Percentiles rank a stretch among this genome's conserved stretches.
phyloP scores from a whole-genome alignment of 2,888 invertebrate genomes.

The Spodoptera exigua region DNA sequence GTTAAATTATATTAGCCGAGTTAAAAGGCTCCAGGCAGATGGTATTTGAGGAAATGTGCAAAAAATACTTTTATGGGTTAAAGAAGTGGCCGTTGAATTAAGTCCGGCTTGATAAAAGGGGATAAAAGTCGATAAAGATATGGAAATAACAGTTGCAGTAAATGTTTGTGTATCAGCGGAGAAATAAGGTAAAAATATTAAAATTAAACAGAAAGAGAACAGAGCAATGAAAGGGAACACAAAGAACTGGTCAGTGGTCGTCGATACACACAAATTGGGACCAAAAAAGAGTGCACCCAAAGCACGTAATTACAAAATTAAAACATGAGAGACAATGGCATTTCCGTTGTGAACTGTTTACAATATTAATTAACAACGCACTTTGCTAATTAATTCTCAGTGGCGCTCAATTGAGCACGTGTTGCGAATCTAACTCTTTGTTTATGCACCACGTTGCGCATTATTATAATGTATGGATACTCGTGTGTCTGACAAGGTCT shows the following conservation, averaged over 20 bases:
- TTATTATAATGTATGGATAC: constrained; percentile 40
- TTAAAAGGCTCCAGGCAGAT: constrained; percentile 12
- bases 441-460: constrained; percentile 40
- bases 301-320: constrained; percentile 38
- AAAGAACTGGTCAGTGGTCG: constrained; percentile 15
- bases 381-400: constrained; percentile 55
- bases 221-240: not conserved
- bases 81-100: constrained; percentile 10
- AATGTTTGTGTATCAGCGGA: not conserved
- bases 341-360: constrained; percentile 56
- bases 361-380: constrained; percentile 54
- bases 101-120: not conserved
- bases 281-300: constrained; percentile 16
- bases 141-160: not conserved
- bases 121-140: not conserved
- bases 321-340: constrained; percentile 49
- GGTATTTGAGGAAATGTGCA: constrained; percentile 9
- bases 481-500: constrained; percentile 25
- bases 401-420: constrained; percentile 56
- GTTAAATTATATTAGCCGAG: constrained; percentile 27
- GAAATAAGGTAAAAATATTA: no score
- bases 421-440: constrained; percentile 51
- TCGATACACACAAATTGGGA: constrained; percentile 17
- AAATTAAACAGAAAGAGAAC: not conserved
- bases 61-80: not conserved